Conservation (phyloP, 2,113 vertebrate genomes). For the Melanerpes aurifrons region DNA sequence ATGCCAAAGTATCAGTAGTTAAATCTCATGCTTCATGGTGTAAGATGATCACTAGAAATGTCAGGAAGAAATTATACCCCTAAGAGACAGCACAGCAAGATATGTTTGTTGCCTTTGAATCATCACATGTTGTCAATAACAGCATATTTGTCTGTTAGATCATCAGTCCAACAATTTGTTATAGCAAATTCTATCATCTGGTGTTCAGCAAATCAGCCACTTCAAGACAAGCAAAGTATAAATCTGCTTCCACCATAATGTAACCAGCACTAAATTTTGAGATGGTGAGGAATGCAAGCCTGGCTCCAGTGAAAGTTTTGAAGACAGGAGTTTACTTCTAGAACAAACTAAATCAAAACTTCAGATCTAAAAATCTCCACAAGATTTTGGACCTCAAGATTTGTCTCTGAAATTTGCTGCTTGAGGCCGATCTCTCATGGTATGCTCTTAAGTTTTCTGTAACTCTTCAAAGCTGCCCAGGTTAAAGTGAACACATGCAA, state of each 20-base stretch:
- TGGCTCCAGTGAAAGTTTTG: not conserved
- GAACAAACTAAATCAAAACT: not conserved
- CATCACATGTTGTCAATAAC: conserved; percentile 17
- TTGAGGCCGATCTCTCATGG: not conserved
- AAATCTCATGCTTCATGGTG: conserved; percentile 53
- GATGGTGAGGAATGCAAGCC: not conserved
- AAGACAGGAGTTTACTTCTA: not conserved
- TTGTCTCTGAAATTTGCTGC: not conserved
- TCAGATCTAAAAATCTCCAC: not conserved
- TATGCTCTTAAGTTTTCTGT: not conserved
- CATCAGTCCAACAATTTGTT: not conserved
- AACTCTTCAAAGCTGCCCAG: not conserved
- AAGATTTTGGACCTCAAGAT: not conserved
- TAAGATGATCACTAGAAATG: conserved; percentile 48
- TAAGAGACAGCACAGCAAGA: conserved; percentile 7
- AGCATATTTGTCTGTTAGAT: conserved; percentile 2
- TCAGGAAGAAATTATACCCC: conserved; percentile 54
- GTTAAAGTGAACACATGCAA: not conserved
- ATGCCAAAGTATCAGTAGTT: conserved; percentile 43
- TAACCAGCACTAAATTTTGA: conserved; percentile 18
- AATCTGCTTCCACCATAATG: conserved; percentile 13
- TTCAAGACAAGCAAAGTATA: conserved; percentile 12
- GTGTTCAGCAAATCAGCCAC: conserved; percentile 37
- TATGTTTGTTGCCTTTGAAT: conserved; percentile 50
- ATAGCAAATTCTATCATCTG: conserved; percentile 5